Evolutionary conservation across 2,888 invertebrate species (phyloP).

Genomic region (Hemistola chrysoprasaria): DNA sequence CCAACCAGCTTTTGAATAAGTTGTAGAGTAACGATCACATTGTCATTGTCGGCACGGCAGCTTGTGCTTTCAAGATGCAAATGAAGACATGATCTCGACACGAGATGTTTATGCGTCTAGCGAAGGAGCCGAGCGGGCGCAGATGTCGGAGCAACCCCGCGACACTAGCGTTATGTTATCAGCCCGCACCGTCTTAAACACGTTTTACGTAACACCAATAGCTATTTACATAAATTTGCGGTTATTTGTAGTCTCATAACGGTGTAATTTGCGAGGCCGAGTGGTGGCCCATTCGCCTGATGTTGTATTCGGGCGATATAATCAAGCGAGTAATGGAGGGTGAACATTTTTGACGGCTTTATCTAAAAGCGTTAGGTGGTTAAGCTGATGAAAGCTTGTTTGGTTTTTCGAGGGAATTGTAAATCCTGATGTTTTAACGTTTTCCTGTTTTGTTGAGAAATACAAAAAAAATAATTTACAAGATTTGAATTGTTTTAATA

Average conservation of each 20-base stretch:
- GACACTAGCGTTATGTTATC: slow-evolving; percentile 60
- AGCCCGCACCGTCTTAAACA: slow-evolving; percentile 64
- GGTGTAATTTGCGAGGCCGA: slow-evolving; percentile 65
- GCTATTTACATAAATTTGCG: slow-evolving; percentile 76
- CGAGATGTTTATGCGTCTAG: slow-evolving; percentile 59
- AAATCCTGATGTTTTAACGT: slow-evolving; percentile 4
- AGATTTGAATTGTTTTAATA: too few species aligned
- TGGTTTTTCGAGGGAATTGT: slow-evolving; percentile 4
- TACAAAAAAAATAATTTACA: too few species aligned
- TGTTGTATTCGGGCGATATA: slow-evolving; percentile 56
- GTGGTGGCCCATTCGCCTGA: slow-evolving; percentile 53
- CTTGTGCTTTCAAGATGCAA: slow-evolving; percentile 56
- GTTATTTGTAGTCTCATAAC: slow-evolving; percentile 71
- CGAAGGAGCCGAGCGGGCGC: slow-evolving; percentile 23
- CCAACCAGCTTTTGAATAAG: slow-evolving; percentile 52
- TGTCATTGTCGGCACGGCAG: slow-evolving; percentile 55
- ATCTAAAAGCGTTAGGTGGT: slow-evolving; percentile 42
- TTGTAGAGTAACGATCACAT: slow-evolving; percentile 54
- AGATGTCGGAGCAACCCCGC: slow-evolving; percentile 31
- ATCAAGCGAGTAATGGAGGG: slow-evolving; percentile 49
- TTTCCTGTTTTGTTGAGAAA: too few species aligned
- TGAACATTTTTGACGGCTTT: slow-evolving; percentile 46
- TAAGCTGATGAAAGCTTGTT: slow-evolving; percentile 31
- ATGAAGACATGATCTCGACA: slow-evolving; percentile 70
- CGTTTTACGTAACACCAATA: slow-evolving; percentile 69